Conservation (phyloP, 1,140 invertebrate genomes). For the Lethrus apterus region DNA sequence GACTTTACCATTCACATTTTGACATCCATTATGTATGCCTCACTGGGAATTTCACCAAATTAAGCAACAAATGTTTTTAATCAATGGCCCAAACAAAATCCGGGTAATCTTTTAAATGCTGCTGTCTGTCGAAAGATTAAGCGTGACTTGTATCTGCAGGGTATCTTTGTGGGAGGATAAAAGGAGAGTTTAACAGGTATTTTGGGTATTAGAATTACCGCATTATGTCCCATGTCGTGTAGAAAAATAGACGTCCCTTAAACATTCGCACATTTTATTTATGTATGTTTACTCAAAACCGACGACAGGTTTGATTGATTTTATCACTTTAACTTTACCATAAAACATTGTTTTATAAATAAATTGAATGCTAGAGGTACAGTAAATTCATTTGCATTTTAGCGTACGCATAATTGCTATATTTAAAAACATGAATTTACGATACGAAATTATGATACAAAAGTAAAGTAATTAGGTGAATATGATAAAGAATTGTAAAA, state of each 20-base stretch:
- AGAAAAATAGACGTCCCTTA: constrained; percentile 24
- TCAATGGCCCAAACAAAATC: constrained; percentile 29
- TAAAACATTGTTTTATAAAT: not conserved
- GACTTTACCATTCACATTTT: constrained; percentile 24
- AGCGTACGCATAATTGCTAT: no score
- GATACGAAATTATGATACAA: no score
- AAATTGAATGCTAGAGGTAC: not conserved
- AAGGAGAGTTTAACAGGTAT: constrained; percentile 32
- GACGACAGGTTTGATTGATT: constrained; percentile 15
- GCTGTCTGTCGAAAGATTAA: constrained; percentile 20
- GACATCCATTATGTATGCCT: constrained; percentile 22
- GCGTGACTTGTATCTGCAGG: constrained; percentile 27
- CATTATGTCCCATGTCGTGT: constrained; percentile 15
- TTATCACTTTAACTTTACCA: not conserved
- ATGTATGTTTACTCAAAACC: constrained; percentile 8
- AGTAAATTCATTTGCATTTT: no score
- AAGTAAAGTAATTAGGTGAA: no score
- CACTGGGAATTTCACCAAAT: constrained; percentile 29
- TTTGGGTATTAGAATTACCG: constrained; percentile 25
- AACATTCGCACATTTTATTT: not conserved
- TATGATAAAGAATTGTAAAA: no score
- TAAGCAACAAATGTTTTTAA: constrained; percentile 34
- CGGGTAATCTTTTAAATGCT: constrained; percentile 30
- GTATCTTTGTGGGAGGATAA: constrained; percentile 26
- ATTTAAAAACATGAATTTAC: no score